Conservation (phyloP, 2,888 invertebrate species). For the Pollenia angustigena region DNA sequence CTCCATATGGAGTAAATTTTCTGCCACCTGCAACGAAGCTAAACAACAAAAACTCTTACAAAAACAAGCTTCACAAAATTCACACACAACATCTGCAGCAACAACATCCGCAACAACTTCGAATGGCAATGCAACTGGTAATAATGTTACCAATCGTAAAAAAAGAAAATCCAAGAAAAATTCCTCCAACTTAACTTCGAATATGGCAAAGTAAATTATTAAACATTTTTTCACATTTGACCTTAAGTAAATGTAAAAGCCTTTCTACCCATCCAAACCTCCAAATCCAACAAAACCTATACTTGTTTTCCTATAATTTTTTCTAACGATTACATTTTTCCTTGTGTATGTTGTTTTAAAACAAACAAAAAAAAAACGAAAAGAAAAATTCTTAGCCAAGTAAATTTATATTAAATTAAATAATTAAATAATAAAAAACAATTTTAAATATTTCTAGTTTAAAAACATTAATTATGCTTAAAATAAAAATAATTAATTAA, state of each 20-base stretch:
- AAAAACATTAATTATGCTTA: constrained; percentile 65
- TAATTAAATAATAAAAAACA: constrained; percentile 39
- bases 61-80: constrained; percentile 49
- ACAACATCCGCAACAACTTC: constrained; percentile 48
- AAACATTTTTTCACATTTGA: constrained; percentile 25
- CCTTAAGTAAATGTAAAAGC: constrained; percentile 23
- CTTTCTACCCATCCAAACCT: constrained; percentile 7
- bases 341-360: constrained; percentile 56
- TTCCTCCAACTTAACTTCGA: constrained; percentile 64
- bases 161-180: constrained; percentile 81
- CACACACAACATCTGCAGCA: constrained; percentile 33
- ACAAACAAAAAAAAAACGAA: constrained; percentile 20
- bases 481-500: constrained; percentile 58
- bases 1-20: constrained; percentile 77
- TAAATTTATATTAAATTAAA: constrained; percentile 72
- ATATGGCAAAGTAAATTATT: constrained; percentile 62
- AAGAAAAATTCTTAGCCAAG: constrained; percentile 57
- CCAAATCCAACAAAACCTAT: constrained; percentile 13
- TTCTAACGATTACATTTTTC: constrained; percentile 22
- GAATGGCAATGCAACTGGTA: constrained; percentile 61
- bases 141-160: constrained; percentile 78
- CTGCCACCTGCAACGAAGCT: constrained; percentile 70
- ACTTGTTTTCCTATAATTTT: constrained; percentile 20
- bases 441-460: constrained; percentile 63
- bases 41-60: constrained; percentile 59